A percentile compares a stretch with the other conserved stretches of the same genome.
Conservation (phyloP, 2,113 vertebrate species). For the Gopherus evgoodei region DNA sequence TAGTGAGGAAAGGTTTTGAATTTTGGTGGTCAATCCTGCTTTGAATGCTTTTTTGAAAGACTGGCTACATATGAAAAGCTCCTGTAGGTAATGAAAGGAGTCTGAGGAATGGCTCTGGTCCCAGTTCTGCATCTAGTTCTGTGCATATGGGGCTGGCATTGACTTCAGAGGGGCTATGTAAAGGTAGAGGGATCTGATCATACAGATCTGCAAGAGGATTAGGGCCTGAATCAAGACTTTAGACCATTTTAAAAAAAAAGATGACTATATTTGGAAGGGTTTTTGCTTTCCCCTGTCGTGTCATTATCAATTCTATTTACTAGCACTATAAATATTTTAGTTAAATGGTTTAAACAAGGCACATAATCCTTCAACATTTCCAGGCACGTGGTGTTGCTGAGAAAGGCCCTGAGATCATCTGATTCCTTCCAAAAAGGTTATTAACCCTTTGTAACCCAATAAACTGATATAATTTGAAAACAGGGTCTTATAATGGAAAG, state of each 20-base stretch:
- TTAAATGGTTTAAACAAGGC: background rate
- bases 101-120: background rate
- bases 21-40: background rate
- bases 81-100: background rate
- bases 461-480: background rate
- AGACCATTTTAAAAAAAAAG: background rate
- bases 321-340: background rate
- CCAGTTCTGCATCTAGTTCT: background rate
- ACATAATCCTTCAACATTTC: background rate
- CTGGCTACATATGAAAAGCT: background rate
- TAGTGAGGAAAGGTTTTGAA: background rate
- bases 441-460: background rate
- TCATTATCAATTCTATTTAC: background rate
- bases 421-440: background rate
- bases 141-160: background rate
- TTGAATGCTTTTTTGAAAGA: background rate
- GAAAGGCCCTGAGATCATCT: background rate
- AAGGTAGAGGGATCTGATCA: background rate
- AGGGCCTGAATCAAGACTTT: background rate
- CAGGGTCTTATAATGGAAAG: background rate
- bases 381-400: fast-evolving
- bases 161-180: background rate
- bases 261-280: background rate
- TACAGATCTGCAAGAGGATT: background rate
- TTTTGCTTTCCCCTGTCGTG: background rate